A percentile compares a stretch with the other conserved stretches of the same genome.
phyloP scores from a whole-genome alignment of 92 coral and sea anemone genomes.

The Parazoanthus atlanticus region DNA sequence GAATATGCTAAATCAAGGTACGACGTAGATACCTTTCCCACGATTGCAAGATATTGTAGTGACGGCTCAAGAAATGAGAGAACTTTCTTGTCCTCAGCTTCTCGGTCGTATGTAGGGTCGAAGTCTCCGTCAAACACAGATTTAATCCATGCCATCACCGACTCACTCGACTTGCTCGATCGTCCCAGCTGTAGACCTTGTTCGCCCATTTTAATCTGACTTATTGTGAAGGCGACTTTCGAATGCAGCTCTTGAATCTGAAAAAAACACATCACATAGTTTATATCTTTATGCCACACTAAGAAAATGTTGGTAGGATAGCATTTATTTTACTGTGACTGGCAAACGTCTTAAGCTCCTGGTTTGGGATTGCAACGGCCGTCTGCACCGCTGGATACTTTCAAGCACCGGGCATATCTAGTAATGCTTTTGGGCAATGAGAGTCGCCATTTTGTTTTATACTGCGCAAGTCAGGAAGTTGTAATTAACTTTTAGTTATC shows the following conservation, averaged over 20 bases:
- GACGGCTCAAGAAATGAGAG: conserved; percentile 69
- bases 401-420: no score
- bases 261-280: background rate
- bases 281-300: no score
- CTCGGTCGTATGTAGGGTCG: conserved; percentile 52
- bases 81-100: conserved; percentile 65
- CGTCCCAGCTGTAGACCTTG: conserved; percentile 31
- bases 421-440: no score
- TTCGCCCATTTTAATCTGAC: conserved; percentile 41
- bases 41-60: conserved; percentile 38
- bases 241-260: conserved; percentile 62
- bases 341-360: no score
- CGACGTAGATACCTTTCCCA: conserved; percentile 55
- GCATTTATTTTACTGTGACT: no score
- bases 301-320: no score
- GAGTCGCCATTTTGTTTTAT: no score
- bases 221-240: conserved; percentile 55
- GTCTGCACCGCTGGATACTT: no score
- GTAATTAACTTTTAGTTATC: no score
- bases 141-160: conserved; percentile 62
- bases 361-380: no score
- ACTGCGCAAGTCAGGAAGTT: no score
- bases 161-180: conserved; percentile 21
- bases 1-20: no score
- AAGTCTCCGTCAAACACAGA: conserved; percentile 60